Evolutionary conservation across 1,140 invertebrate genomes (phyloP).

Genomic region (Phocides pigmalion): DNA sequence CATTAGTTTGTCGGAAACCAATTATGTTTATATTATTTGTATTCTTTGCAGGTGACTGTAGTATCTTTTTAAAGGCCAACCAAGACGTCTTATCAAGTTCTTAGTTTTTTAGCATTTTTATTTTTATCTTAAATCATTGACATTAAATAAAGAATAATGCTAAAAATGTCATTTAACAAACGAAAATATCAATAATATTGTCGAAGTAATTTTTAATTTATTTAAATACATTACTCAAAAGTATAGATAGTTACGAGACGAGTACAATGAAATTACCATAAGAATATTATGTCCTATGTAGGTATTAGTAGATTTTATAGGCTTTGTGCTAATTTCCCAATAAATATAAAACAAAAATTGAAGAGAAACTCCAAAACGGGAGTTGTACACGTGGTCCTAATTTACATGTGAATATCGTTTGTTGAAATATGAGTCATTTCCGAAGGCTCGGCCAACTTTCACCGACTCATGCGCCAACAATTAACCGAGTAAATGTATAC

Average conservation of each 20-base stretch:
- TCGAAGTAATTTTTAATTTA: no score
- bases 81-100: not conserved
- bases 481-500: conserved; percentile 51
- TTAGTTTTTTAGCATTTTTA: not conserved
- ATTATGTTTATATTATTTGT: conserved; percentile 37
- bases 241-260: no score
- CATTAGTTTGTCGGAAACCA: conserved; percentile 25
- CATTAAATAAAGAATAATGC: no score
- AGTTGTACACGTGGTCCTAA: conserved; percentile 56
- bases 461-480: conserved; percentile 63
- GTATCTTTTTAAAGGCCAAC: not conserved
- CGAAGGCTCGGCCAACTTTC: conserved; percentile 67
- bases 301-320: not conserved
- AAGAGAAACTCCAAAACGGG: conserved; percentile 48
- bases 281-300: no score
- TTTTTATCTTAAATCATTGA: no score
- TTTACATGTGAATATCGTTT: conserved; percentile 74
- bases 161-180: no score
- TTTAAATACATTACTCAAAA: no score
- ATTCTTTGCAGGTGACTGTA: conserved; percentile 7
- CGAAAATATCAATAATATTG: no score
- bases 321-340: not conserved
- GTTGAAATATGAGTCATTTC: conserved; percentile 74
- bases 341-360: conserved; percentile 34
- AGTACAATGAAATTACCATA: no score